Percentiles rank a stretch among this genome's conserved stretches.
phyloP scores from a whole-genome alignment of 1,140 invertebrate species.

The Scaptomyza graminum region DNA sequence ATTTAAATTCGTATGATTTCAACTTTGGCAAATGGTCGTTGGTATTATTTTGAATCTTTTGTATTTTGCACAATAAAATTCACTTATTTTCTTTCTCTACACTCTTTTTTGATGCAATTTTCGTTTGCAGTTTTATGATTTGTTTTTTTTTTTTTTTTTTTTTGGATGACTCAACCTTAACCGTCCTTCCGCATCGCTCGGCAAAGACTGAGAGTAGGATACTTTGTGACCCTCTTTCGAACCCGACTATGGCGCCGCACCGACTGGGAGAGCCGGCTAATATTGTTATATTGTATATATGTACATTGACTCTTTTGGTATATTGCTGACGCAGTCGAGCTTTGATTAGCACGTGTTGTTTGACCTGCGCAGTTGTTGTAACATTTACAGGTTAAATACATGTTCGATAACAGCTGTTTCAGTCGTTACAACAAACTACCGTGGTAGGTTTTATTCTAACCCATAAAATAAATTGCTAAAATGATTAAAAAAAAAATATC shows the following conservation, averaged over 20 bases:
- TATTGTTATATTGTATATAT: neutral
- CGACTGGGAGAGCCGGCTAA: slow-evolving; percentile 35
- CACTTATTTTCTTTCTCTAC: slow-evolving; percentile 32
- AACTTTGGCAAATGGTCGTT: neutral
- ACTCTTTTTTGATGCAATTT: slow-evolving; percentile 19
- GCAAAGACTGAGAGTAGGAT: slow-evolving; percentile 28
- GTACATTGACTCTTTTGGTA: slow-evolving; percentile 8
- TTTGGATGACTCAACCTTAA: slow-evolving; percentile 44
- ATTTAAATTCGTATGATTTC: neutral
- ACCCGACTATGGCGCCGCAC: slow-evolving; percentile 14
- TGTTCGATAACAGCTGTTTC: slow-evolving; percentile 32
- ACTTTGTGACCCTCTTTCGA: slow-evolving; percentile 7
- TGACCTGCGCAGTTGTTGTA: slow-evolving; percentile 34
- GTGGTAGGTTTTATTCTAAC: neutral
- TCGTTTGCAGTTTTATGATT: slow-evolving; percentile 7
- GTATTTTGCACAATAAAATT: neutral
- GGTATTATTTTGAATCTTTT: neutral
- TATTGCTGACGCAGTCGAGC: slow-evolving; percentile 9
- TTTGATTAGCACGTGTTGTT: slow-evolving; percentile 38
- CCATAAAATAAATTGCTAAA: neutral
- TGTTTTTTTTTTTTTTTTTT: neutral
- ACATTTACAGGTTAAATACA: slow-evolving; percentile 23
- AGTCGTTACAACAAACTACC: neutral
- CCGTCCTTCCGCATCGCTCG: slow-evolving; percentile 41
- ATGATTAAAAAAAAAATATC: no score